phyloP scores from a whole-genome alignment of 2,888 invertebrate genomes.

The Hirtodrosophila duncani region DNA sequence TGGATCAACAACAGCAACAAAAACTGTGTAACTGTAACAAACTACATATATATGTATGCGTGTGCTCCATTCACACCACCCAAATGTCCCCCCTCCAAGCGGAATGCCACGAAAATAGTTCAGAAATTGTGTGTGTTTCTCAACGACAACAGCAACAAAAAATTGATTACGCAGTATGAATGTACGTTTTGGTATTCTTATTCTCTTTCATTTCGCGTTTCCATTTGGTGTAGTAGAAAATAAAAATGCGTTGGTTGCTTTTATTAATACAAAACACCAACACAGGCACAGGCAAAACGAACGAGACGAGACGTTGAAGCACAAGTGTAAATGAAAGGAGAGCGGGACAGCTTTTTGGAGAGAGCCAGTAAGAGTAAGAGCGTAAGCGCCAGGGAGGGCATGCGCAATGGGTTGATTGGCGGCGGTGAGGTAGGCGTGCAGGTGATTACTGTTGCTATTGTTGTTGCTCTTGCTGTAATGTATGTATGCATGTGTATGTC shows the following conservation, averaged over 20 bases:
- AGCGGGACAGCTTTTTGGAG: conserved; percentile 45
- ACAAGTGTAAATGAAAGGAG: conserved; percentile 46
- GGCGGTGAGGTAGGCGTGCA: conserved; percentile 23
- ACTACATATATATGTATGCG: not conserved
- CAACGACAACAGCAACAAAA: conserved; percentile 21
- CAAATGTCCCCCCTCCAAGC: not conserved
- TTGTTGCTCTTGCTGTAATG: conserved; percentile 30
- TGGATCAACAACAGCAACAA: conserved; percentile 9
- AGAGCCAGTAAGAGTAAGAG: conserved; percentile 6
- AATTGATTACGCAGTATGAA: conserved; percentile 64
- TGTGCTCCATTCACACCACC: conserved; percentile 3
- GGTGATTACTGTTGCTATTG: conserved; percentile 44
- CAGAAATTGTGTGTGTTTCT: conserved; percentile 21
- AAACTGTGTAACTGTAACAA: conserved; percentile 53
- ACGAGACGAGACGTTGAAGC: conserved; percentile 17
- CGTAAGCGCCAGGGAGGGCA: conserved; percentile 10
- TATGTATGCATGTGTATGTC: conserved; percentile 26
- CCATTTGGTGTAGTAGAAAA: conserved; percentile 37
- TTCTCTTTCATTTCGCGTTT: conserved; percentile 49
- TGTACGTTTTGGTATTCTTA: conserved; percentile 29
- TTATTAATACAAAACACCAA: conserved; percentile 61
- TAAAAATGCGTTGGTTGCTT: conserved; percentile 69
- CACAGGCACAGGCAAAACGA: conserved; percentile 9
- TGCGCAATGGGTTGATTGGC: conserved; percentile 42
- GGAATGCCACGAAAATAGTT: conserved; percentile 43